Base-by-base conservation (phyloP, 2,888 invertebrate genomes). In the Agrochola macilenta region DNA sequence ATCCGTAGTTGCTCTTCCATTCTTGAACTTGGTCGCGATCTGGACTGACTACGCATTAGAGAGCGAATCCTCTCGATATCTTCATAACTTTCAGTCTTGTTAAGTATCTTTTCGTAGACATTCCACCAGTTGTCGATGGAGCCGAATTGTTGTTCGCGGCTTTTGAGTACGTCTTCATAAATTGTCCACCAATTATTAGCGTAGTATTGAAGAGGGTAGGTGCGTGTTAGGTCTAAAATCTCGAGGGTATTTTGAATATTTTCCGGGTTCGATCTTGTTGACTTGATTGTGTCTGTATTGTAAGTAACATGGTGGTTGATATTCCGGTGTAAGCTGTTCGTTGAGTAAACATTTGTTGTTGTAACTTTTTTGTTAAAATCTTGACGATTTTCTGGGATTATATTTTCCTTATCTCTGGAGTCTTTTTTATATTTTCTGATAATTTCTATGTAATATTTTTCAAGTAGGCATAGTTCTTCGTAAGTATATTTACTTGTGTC, bases 121-220 rank as follows among this genome's bases (percentile, higher is more conserved):
- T 89, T 92, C 97, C 97, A 97, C 97, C 97, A 97, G 81, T 95
- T 95, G 73, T 97, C 97, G 26, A 97, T 94, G 0, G 96, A 95
- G 0, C 97, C 97, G 89, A 96, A 97, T 83, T 97, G 97, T 39
- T 93, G 92, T 68, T 96, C 96, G 0, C 97, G 90, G 54, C 91
- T 96, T 68, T 94, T 96, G 0, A 97, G 78, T 0, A 97, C 90
- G 39, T 96, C 96, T 80, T 96, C 95, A 90, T 97, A 97, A 2
- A 97, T 97, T 0, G 91, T 87, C 97, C 97, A 97, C 97, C 97
- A 97, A 74, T 97, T 97, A 85, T 97, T 97, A 0, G 97, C 97
- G 88, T 97, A 97, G 78, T 96, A 97, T 80, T 97, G 92, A 63
- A 91, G 82, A 0, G 97, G 97, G 78, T 97, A 97, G 0, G 95